Evolutionary conservation across 2,113 vertebrate genomes (phyloP), one percentile per base, ranked within the genome.

Genomic region (Mesembrinibis cayennensis): DNA sequence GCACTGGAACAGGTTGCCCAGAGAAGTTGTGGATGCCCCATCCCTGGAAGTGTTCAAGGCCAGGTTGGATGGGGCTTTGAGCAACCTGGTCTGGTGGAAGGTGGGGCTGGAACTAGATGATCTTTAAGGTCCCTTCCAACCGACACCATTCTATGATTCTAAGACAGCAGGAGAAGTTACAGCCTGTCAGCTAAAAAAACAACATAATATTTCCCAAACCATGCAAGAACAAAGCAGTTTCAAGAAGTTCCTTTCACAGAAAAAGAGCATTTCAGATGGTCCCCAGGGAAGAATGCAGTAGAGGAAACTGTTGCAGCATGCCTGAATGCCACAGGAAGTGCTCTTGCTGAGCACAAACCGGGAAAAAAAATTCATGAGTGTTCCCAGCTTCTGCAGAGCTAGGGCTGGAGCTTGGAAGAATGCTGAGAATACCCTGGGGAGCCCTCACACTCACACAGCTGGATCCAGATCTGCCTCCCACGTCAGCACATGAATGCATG

Each of bases 101-200:
- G 16, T 53, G 26, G 26, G 52, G 27, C 6, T 53, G 52, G 52
- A 53, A 53, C 52, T 29, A 17, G 16, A 29, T 18, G 27, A 29
- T 53, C 52, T 53, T 53, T 29, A 53, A 53, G 52, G 52, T 29
- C 53, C 29, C 16, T 55, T 55, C 53, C 29, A 55, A 55, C 27
- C 27, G 16, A 55, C 30, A 55, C 29, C 29, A 30, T 55, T 55
- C 53, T 55, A 11, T 55, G 53, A 55, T 30, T 17, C 16, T 30
- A 87, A 90, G 55, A 92, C 89, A 76, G 94, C 88, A 97, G 65
- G 87, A 95, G 86, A 98, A 98, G 79, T 88, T 92, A 96, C 6
- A 97, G 61, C 38, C 29, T 4, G 9, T 61, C 66, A 82, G 58
- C 72, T 87, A 56, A 49, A 87, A 49, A 87, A 65, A 7, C 71